Base-by-base conservation (phyloP, 64 coral and sea anemone genomes). In the Porites lutea region DNA sequence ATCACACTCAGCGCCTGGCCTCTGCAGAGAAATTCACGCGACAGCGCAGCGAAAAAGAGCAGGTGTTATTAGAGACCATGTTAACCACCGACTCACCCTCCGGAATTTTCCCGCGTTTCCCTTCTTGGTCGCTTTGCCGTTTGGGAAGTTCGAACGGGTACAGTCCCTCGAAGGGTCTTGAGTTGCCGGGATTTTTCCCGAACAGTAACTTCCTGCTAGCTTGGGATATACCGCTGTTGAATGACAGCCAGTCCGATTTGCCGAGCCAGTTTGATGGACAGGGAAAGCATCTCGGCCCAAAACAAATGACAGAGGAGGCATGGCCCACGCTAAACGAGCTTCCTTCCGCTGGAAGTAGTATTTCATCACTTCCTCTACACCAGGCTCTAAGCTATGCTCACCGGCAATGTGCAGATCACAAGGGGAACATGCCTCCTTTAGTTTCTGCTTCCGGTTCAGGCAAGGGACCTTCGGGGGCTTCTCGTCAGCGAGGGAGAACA, bases 141-240 rank as follows among this genome's bases (percentile, higher is more conserved):
- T 82, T 99, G 20, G 94, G 97, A 19, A 96, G 82, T 13, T 63
- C 93, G 2, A 91, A 88, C 49, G 68, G 86, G 78, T 99, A 99
- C 71, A 95, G 88, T 79, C 68, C 91, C 53, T 62, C 97, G 4
- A 99, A 99, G 59, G 97, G 97, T 15, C 86, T 99, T 27, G 94
- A 99, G 45, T 94, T 96, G 48, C 97, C 91, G n/a, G 97, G 97
- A 15, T 99, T 99, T 93, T 99, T 99, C 86, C 97, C 97, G 5
- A 90, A 95, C 20, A 96, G 94, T 78, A 99, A 99, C 74, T 99
- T 92, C 75, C 48, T 99, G 50, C 67, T 99, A 50, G 94, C 94
- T 13, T 99, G 97, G 97, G 97, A 99, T 71, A 99, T 99, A 69
- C 97, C 97, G 13, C 74, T 99, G 58, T 59, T 96, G 71, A 94